Evolutionary conservation across 2,797 vertebrate species (phyloP).

Genomic region (Sebastes oblongus): DNA sequence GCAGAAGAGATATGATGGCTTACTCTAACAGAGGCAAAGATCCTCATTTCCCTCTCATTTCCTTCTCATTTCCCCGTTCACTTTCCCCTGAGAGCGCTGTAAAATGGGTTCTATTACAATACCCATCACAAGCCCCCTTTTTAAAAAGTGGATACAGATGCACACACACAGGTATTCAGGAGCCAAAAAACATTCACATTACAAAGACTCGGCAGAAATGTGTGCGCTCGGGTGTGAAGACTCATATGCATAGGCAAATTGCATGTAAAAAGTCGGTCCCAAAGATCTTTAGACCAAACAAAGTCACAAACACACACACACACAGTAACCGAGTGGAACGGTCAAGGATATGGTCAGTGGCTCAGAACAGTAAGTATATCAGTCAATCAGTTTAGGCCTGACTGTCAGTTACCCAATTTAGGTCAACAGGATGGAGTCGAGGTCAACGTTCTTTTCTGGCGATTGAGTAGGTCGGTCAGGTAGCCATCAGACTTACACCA

Average conservation of each 20-base stretch:
- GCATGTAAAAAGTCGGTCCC: constrained; percentile 34
- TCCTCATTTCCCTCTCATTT: constrained; percentile 71
- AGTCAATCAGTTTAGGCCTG: not conserved
- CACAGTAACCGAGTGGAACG: not conserved
- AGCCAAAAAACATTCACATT: constrained; percentile 64
- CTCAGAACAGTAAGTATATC: not conserved
- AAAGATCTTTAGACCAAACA: constrained; percentile 43
- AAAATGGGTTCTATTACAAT: constrained; percentile 74
- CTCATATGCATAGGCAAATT: constrained; percentile 69
- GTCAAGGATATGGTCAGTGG: not conserved
- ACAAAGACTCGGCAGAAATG: constrained; percentile 53
- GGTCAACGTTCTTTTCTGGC: not conserved
- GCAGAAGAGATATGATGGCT: constrained; percentile 45
- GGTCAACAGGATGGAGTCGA: not conserved
- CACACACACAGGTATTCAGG: constrained; percentile 36
- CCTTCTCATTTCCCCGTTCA: constrained; percentile 63
- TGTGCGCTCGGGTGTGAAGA: constrained; percentile 30
- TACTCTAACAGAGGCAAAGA: constrained; percentile 55
- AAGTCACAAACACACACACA: constrained; percentile 20
- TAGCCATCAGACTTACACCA: not conserved
- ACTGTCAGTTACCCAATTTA: not conserved
- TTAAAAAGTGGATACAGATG: constrained; percentile 64
- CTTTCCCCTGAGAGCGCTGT: constrained; percentile 59
- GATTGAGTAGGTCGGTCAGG: not conserved
- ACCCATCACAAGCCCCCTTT: constrained; percentile 67